Conservation (phyloP, 2,797 vertebrate genomes). For the Sebastes diploproa region DNA sequence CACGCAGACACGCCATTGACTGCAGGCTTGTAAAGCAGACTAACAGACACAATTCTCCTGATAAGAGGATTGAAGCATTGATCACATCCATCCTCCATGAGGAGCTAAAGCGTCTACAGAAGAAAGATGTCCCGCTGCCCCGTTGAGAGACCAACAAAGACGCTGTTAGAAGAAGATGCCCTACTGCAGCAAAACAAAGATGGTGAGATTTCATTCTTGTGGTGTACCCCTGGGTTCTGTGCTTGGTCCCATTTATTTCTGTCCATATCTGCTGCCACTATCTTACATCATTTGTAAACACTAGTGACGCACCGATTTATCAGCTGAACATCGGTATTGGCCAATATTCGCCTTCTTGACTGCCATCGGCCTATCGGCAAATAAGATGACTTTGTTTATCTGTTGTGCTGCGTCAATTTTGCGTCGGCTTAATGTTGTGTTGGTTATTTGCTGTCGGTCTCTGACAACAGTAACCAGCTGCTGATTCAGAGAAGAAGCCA, state of each 20-base stretch:
- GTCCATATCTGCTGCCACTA: background rate
- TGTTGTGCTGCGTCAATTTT: too few relatives aligned
- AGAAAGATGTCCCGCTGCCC: constrained; percentile 31
- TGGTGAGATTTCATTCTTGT: constrained; percentile 5
- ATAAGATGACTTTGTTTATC: too few relatives aligned
- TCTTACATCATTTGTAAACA: background rate
- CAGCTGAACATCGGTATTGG: too few relatives aligned
- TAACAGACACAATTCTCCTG: constrained; percentile 59
- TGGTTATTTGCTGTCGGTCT: too few relatives aligned
- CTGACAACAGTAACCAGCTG: too few relatives aligned
- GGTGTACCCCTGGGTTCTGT: constrained; percentile 2
- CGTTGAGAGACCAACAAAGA: constrained; percentile 25
- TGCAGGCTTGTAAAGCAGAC: constrained; percentile 53
- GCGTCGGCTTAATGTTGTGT: too few relatives aligned
- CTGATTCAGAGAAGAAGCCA: too few relatives aligned
- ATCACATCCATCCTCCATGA: constrained; percentile 62
- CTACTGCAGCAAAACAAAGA: constrained; percentile 20
- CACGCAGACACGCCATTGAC: constrained; percentile 38
- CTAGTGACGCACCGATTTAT: too few relatives aligned
- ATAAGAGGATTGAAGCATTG: constrained; percentile 72
- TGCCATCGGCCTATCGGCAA: too few relatives aligned
- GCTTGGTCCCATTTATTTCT: background rate
- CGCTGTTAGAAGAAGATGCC: background rate
- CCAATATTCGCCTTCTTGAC: too few relatives aligned
- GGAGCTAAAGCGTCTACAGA: constrained; percentile 34